A percentile compares a stretch with the other conserved stretches of the same genome.
Evolutionary conservation across 2,888 invertebrate species (phyloP).

Genomic region (Sesia bembeciformis): DNA sequence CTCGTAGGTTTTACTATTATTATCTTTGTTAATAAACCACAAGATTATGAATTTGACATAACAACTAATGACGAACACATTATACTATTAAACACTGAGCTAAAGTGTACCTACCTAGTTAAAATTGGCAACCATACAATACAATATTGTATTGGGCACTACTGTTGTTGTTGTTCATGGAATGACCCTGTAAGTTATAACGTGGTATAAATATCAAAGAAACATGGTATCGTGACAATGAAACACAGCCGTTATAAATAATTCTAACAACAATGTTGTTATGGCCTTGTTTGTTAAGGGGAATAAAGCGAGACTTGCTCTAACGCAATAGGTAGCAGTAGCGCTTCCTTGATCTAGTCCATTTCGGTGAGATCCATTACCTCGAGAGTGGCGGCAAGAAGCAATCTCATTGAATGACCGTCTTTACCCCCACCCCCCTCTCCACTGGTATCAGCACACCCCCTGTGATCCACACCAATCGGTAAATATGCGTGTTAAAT

Average conservation of each 20-base stretch:
- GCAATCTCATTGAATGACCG: conserved; percentile 77
- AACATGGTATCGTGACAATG: no score
- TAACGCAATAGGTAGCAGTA: conserved; percentile 41
- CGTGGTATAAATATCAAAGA: no score
- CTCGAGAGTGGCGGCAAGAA: conserved; percentile 70
- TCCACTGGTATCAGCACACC: conserved; percentile 16
- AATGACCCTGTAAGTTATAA: no score
- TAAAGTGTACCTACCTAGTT: no score
- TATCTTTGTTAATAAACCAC: no score
- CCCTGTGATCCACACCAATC: conserved; percentile 66
- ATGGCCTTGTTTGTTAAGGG: not conserved
- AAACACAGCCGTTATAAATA: not conserved
- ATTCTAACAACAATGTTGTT: not conserved
- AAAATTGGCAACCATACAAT: no score
- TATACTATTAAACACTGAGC: no score
- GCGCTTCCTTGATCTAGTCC: conserved; percentile 68
- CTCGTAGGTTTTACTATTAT: not conserved
- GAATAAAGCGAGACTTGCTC: conserved; percentile 27
- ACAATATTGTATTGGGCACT: no score
- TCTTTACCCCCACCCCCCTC: conserved; percentile 40
- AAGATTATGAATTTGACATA: no score
- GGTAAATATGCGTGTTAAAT: conserved; percentile 75
- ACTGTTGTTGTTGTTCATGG: no score
- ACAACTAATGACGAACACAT: no score
- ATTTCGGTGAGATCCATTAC: conserved; percentile 74